Percentiles rank a stretch among this genome's conserved stretches.
Evolutionary conservation across 1,140 invertebrate species (phyloP).

Genomic region (Drosophila littoralis): DNA sequence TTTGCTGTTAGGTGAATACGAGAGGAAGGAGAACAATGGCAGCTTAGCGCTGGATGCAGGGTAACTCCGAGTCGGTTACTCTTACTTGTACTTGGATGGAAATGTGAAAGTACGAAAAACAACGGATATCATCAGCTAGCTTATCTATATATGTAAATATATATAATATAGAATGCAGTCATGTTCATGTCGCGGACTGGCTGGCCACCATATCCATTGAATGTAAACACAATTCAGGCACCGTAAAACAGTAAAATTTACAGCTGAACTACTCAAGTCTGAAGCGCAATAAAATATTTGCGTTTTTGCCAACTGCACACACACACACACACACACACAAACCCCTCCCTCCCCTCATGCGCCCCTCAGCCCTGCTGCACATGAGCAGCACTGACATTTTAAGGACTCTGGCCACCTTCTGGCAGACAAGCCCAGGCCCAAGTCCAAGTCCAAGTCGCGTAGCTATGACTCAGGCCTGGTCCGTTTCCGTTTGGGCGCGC

Average conservation of each 20-base stretch:
- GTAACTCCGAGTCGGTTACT: too few species aligned
- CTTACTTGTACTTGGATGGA: too few species aligned
- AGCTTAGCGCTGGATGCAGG: too few species aligned
- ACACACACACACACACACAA: too few species aligned
- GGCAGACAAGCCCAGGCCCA: constrained; percentile 39
- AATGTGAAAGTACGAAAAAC: too few species aligned
- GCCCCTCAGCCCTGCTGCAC: background rate
- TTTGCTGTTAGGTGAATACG: too few species aligned
- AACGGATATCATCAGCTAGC: too few species aligned
- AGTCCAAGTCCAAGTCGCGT: constrained; percentile 38
- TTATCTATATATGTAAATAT: constrained; percentile 6
- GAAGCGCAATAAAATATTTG: constrained; percentile 84
- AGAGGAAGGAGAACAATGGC: too few species aligned
- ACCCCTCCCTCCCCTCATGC: constrained; percentile 7
- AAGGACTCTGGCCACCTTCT: constrained; percentile 43
- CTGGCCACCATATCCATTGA: constrained; percentile 11
- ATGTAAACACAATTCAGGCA: constrained; percentile 66
- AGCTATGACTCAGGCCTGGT: constrained; percentile 69
- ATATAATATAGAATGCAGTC: constrained; percentile 10
- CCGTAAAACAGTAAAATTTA: constrained; percentile 83
- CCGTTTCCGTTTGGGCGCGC: constrained; percentile 37
- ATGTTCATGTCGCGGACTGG: constrained; percentile 8
- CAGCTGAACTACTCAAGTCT: constrained; percentile 83
- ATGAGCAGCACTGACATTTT: constrained; percentile 50
- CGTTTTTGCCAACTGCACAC: constrained; percentile 71